Base-by-base conservation (phyloP, 1,140 invertebrate genomes). In the Dendroctonus valens region DNA sequence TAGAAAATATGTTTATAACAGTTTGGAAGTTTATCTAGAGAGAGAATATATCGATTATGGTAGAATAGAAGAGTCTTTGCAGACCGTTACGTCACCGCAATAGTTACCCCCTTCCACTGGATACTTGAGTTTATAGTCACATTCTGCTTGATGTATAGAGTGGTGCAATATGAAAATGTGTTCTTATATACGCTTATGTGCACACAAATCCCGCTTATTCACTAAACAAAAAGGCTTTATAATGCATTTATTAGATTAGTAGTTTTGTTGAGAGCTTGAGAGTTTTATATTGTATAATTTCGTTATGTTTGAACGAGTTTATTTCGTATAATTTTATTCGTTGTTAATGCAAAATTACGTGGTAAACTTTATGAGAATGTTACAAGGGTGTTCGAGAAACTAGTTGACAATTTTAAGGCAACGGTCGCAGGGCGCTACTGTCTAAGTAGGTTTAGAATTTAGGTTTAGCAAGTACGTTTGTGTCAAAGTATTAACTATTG, bases 401-500 rank as follows among this genome's bases (percentile, higher is more conserved):
- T 37, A 7, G 42, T 8, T 14, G 11, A 15, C 5, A 46, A 48
- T 12, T 37, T 55, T 37, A 7, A 39, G 9, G 53, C 9, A 9
- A 55, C 40, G 8, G 8, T 11, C 11, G 39, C 11, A 55, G 26
- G 53, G 7, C 53, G 37, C 8, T 37, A 11, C 26, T 55, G 53
- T 12, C 15, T 41, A 14, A 44, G 9, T 12, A 41, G 50, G 39
- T 53, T 39, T 11, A 39, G 41, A 40, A n/a, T 46, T 59, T 59
- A 59, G 52, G 15, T 38, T 15, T 76, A 75, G 72, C 72, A 61
- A 70, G 76, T 77, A 77, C 76, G 72, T 74, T 52, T 77, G 76
- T 77, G 76, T 77, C 76, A 77, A 77, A 77, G 76, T 77, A 77
- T 77, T 77, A 77, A 77, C 71, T 77, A 67, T 58, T 65, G 67